Percentiles rank a stretch among this genome's conserved stretches.
phyloP scores from a whole-genome alignment of 1,140 invertebrate genomes.

The Arion vulgaris region DNA sequence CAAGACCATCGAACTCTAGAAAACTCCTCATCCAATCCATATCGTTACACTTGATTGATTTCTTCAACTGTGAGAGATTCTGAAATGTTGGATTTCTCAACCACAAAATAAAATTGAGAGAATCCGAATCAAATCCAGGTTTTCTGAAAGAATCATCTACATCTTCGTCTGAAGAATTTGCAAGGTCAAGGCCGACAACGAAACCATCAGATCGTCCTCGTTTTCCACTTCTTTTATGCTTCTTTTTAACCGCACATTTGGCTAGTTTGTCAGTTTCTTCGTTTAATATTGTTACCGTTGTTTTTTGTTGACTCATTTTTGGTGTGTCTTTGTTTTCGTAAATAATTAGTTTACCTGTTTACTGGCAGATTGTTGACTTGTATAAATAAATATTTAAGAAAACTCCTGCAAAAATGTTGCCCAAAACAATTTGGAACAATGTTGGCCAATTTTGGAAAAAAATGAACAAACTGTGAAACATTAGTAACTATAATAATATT shows the following conservation, averaged over 20 bases:
- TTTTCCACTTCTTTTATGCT: constrained; percentile 58
- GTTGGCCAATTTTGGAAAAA: too few species aligned
- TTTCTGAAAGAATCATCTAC: constrained; percentile 37
- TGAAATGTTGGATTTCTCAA: constrained; percentile 65
- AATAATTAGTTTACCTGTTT: too few species aligned
- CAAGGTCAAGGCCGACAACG: constrained; percentile 58
- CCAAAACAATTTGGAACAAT: too few species aligned
- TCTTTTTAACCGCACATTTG: constrained; percentile 46
- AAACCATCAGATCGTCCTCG: constrained; percentile 64
- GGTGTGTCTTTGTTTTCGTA: too few species aligned
- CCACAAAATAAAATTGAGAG: constrained; percentile 62
- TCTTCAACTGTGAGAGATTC: constrained; percentile 61
- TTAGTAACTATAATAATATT: too few species aligned
- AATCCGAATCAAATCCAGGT: constrained; percentile 45
- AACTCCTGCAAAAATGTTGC: too few species aligned
- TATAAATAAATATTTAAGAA: too few species aligned
- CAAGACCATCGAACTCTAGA: constrained; percentile 72
- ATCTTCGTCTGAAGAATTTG: constrained; percentile 44
- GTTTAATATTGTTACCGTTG: neutral
- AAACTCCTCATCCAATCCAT: constrained; percentile 75
- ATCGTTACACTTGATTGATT: constrained; percentile 66
- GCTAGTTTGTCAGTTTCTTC: neutral
- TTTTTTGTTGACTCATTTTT: neutral
- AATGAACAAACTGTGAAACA: too few species aligned
- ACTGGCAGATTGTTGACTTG: too few species aligned